Conservation (phyloP, 2,113 vertebrate species). For the Seriola dumerili region DNA sequence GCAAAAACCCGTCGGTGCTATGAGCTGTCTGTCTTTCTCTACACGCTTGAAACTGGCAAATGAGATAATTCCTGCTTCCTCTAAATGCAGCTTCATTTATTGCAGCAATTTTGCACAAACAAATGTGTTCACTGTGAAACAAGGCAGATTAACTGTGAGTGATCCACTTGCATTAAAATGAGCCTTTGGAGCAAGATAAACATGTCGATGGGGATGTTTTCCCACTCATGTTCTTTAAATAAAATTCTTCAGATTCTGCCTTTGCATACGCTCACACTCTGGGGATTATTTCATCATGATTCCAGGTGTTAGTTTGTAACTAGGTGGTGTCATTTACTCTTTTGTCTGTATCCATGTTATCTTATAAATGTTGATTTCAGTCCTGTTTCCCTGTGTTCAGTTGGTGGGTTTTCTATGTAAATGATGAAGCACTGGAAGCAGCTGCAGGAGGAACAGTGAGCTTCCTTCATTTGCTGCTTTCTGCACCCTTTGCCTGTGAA, state of each 20-base stretch:
- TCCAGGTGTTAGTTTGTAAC: constrained; percentile 6
- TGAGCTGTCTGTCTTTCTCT: background rate
- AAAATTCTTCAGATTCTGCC: background rate
- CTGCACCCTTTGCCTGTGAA: background rate
- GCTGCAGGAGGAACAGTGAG: too few species aligned
- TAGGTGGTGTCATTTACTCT: background rate
- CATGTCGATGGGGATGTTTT: constrained; percentile 14
- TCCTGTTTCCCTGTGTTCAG: constrained; percentile 2
- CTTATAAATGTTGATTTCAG: background rate
- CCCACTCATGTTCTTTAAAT: background rate
- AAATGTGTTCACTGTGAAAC: constrained; percentile 27
- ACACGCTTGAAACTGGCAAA: background rate
- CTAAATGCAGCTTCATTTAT: background rate
- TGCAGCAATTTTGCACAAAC: constrained; percentile 27
- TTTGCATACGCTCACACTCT: background rate
- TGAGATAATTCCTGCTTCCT: background rate
- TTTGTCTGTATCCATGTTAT: background rate
- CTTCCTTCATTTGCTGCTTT: background rate
- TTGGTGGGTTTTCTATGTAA: background rate
- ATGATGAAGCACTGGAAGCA: background rate
- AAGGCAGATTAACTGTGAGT: constrained; percentile 45
- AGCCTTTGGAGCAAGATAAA: constrained; percentile 33
- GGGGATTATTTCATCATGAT: background rate
- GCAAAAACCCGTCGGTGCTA: constrained; percentile 1
- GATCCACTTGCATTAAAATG: constrained; percentile 44